Evolutionary conservation across 1,140 invertebrate genomes (phyloP).

Genomic region (Theocolax elegans): DNA sequence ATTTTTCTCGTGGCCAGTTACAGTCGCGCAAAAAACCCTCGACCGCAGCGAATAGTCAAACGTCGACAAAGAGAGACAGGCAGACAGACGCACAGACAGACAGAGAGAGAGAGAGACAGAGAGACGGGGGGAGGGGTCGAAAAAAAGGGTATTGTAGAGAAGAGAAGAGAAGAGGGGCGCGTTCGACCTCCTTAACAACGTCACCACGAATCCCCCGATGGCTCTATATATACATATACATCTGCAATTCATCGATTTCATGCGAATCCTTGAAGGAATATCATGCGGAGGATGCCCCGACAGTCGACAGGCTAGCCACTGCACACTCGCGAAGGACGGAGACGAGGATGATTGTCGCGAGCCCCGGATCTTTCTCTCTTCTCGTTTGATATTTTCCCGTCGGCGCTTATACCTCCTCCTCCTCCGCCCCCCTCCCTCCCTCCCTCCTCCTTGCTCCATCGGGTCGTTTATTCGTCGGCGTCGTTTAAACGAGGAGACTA

Average conservation of each 20-base stretch:
- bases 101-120: slow-evolving; percentile 4
- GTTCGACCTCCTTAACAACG: slow-evolving; percentile 28
- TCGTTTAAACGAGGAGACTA: slow-evolving; percentile 23
- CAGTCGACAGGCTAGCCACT: slow-evolving; percentile 23
- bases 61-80: slow-evolving; percentile 3
- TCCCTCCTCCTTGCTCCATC: not conserved
- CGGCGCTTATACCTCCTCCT: not conserved
- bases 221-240: slow-evolving; percentile 35
- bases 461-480: slow-evolving; percentile 23
- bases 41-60: slow-evolving; percentile 25
- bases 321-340: not conserved
- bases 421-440: not conserved
- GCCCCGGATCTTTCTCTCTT: slow-evolving; percentile 3
- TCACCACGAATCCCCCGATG: slow-evolving; percentile 13
- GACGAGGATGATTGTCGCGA: slow-evolving; percentile 34
- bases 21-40: not conserved
- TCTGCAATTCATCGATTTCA: slow-evolving; percentile 41
- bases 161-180: not conserved
- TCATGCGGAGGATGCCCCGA: not conserved
- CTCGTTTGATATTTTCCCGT: slow-evolving; percentile 37
- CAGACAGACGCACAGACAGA: slow-evolving; percentile 12
- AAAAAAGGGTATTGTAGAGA: slow-evolving; percentile 1
- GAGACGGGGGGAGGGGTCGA: not conserved
- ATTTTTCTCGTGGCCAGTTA: slow-evolving; percentile 4
- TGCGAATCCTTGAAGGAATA: slow-evolving; percentile 34